Conservation (phyloP, 2,888 invertebrate genomes). For the Monochamus alternatus region DNA sequence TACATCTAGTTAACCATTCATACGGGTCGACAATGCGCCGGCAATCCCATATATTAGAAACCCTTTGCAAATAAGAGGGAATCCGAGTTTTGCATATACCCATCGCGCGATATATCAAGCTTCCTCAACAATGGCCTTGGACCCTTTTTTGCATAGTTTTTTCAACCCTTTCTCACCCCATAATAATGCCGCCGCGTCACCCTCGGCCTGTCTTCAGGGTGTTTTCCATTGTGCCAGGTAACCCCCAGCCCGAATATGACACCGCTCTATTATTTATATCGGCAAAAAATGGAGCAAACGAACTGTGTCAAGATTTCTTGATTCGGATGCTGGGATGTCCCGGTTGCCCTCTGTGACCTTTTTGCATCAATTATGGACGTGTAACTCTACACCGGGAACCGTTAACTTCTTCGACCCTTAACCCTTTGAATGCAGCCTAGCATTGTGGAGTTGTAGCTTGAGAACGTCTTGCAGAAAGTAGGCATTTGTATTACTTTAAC, state of each 20-base stretch:
- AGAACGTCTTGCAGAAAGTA: neutral
- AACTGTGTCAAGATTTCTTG: slow-evolving; percentile 71
- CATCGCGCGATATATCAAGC: slow-evolving; percentile 65
- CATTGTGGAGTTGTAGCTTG: slow-evolving; percentile 4
- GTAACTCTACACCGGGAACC: slow-evolving; percentile 59
- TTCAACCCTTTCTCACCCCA: slow-evolving; percentile 71
- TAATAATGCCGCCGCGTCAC: slow-evolving; percentile 69
- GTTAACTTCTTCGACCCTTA: slow-evolving; percentile 49
- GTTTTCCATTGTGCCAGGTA: slow-evolving; percentile 70
- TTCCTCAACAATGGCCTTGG: slow-evolving; percentile 59
- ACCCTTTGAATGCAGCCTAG: slow-evolving; percentile 11
- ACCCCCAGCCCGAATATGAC: slow-evolving; percentile 71
- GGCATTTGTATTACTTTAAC: too few relatives aligned
- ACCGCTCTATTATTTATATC: slow-evolving; percentile 69
- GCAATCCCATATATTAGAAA: slow-evolving; percentile 68
- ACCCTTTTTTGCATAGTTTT: slow-evolving; percentile 71
- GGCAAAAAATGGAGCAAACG: slow-evolving; percentile 71
- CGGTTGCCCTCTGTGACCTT: slow-evolving; percentile 58
- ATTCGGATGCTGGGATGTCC: slow-evolving; percentile 54
- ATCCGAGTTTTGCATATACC: slow-evolving; percentile 59
- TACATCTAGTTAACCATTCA: slow-evolving; percentile 72
- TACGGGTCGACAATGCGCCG: slow-evolving; percentile 65
- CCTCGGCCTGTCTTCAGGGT: slow-evolving; percentile 71
- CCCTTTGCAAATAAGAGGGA: slow-evolving; percentile 58
- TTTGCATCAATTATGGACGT: slow-evolving; percentile 62